These are phyloP conservation scores for Elmis aenea DNA, from an alignment of 2,888 invertebrate genomes.

Conservation along the genomic window DNA sequence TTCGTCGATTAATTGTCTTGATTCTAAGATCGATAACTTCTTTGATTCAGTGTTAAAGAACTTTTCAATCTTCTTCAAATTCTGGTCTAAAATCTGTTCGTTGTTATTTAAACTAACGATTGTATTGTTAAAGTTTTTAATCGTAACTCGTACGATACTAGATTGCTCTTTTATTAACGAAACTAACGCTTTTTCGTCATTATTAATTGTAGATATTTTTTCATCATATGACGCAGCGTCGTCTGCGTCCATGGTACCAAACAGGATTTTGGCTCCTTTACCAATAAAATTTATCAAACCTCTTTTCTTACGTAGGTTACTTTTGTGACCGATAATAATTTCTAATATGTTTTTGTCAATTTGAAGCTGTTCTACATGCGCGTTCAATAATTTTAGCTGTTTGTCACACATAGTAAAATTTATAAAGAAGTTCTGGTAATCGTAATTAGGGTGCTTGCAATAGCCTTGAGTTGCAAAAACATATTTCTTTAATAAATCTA, in stretches of 20 bases:
- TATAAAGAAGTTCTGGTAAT: too few relatives aligned
- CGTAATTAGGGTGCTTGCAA: too few relatives aligned
- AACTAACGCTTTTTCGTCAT: not conserved
- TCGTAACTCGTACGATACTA: not conserved
- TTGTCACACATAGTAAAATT: too few relatives aligned
- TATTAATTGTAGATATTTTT: not conserved
- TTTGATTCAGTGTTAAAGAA: too few relatives aligned
- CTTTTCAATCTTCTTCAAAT: not conserved
- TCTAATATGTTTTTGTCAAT: too few relatives aligned
- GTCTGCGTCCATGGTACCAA: not conserved
- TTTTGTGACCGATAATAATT: too few relatives aligned
- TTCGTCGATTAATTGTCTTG: too few relatives aligned
- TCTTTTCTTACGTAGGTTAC: slow-evolving; percentile 1
- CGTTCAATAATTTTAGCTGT: too few relatives aligned
- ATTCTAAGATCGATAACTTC: too few relatives aligned
- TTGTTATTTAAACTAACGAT: not conserved
- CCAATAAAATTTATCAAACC: not conserved
- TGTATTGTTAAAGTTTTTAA: not conserved
- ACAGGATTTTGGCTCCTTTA: not conserved
- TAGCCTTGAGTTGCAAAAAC: too few relatives aligned
- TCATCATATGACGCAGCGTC: not conserved
- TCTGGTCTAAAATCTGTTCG: not conserved
- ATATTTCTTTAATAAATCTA: too few relatives aligned
- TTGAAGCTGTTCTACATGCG: too few relatives aligned
- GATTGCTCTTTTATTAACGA: not conserved